Conservation (phyloP, 2,888 invertebrate species). For the Callyntrura sp. region DNA sequence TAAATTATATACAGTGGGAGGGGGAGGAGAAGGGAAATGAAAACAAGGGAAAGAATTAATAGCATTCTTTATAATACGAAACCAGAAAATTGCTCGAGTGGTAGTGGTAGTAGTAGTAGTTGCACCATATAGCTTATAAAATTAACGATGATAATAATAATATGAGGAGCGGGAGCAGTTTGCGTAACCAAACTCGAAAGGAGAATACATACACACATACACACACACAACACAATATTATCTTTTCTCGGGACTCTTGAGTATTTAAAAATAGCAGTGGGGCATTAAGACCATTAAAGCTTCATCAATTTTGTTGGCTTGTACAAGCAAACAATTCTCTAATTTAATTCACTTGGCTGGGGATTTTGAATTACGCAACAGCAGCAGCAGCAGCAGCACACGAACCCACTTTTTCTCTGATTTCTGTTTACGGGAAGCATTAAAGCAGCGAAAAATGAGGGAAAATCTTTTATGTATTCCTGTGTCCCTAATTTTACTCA, state of each 20-base stretch:
- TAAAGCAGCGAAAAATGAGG: too few species aligned
- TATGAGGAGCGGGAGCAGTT: slow-evolving; percentile 10
- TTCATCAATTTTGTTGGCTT: slow-evolving; percentile 82
- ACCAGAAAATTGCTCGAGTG: neutral
- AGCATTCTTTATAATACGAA: neutral
- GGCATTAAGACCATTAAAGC: slow-evolving; percentile 82
- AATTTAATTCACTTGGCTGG: slow-evolving; percentile 61
- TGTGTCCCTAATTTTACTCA: too few species aligned
- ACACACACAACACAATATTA: neutral
- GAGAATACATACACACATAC: too few species aligned
- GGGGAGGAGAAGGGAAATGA: neutral
- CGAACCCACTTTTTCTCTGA: neutral
- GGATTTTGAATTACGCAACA: slow-evolving; percentile 68
- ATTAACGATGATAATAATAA: slow-evolving; percentile 4
- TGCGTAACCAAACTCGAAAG: neutral
- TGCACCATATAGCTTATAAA: neutral
- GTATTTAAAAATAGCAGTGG: slow-evolving; percentile 82
- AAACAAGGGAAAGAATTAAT: slow-evolving; percentile 6
- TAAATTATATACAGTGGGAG: slow-evolving; percentile 3
- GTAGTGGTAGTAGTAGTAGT: too few species aligned
- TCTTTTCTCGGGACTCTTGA: slow-evolving; percentile 36
- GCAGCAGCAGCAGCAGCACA: neutral
- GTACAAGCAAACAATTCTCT: neutral
- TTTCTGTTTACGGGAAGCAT: too few species aligned
- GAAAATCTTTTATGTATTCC: too few species aligned